phyloP scores from a whole-genome alignment of 92 coral and sea anemone species.

The Diadumene lineata region DNA sequence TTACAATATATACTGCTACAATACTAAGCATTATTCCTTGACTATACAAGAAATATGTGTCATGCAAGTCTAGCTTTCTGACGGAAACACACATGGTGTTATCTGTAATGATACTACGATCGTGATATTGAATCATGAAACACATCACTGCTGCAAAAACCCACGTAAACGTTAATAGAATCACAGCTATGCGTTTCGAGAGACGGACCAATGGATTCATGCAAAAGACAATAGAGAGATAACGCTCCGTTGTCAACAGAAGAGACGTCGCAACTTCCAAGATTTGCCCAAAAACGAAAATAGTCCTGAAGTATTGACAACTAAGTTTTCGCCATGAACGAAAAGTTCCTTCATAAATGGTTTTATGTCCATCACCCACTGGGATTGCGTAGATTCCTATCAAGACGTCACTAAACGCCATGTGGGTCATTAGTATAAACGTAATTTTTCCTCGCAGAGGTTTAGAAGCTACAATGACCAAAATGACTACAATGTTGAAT shows the following conservation, averaged over 20 bases:
- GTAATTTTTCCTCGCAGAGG: slow-evolving; percentile 41
- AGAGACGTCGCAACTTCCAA: slow-evolving; percentile 42
- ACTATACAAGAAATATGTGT: slow-evolving; percentile 27
- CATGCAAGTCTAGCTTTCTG: slow-evolving; percentile 15
- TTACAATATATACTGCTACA: slow-evolving; percentile 23
- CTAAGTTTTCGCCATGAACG: slow-evolving; percentile 8
- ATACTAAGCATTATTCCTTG: slow-evolving; percentile 38
- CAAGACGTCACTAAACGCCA: slow-evolving; percentile 53
- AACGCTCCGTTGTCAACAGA: slow-evolving; percentile 45
- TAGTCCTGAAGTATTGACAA: slow-evolving; percentile 32
- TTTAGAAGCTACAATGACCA: slow-evolving; percentile 17
- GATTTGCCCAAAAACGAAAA: slow-evolving; percentile 33
- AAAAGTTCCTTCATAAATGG: slow-evolving; percentile 1
- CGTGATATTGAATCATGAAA: slow-evolving; percentile 35
- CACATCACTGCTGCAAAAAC: slow-evolving; percentile 18
- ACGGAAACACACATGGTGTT: slow-evolving; percentile 52
- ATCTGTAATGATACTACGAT: slow-evolving; percentile 30
- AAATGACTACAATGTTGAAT: slow-evolving; percentile 40
- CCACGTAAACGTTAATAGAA: slow-evolving; percentile 25
- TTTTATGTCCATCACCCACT: slow-evolving; percentile 47
- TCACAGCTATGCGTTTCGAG: not conserved
- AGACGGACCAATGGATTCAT: slow-evolving; percentile 40
- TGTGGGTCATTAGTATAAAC: slow-evolving; percentile 42
- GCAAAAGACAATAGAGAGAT: slow-evolving; percentile 49
- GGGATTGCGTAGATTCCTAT: slow-evolving; percentile 50